Evolutionary conservation across 2,113 vertebrate genomes (phyloP).

Genomic region (Zosterops borbonicus): DNA sequence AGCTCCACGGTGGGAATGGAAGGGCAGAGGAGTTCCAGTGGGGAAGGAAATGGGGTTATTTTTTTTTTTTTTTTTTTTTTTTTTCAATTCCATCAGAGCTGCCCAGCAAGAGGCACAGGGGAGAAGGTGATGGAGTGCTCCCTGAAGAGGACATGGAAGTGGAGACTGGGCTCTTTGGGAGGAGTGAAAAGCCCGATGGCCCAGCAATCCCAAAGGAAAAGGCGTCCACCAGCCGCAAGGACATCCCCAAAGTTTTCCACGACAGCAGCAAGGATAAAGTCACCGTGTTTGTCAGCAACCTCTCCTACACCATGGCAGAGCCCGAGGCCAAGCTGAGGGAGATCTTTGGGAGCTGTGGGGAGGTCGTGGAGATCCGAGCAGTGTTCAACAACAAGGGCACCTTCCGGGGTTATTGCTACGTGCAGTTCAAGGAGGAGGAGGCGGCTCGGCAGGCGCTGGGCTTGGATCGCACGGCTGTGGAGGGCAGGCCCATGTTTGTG

Average conservation of each 20-base stretch:
- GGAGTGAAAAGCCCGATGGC: constrained; percentile 18
- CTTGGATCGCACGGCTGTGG: constrained; percentile 84
- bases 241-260: constrained; percentile 68
- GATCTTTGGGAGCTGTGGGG: constrained; percentile 85
- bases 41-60: neutral
- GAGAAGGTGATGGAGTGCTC: constrained; percentile 60
- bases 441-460: constrained; percentile 80
- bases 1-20: accelerated
- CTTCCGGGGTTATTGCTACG: constrained; percentile 92
- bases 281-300: constrained; percentile 95
- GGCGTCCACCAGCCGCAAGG: constrained; percentile 47
- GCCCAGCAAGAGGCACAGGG: constrained; percentile 80
- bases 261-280: constrained; percentile 83
- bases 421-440: constrained; percentile 85
- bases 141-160: constrained; percentile 73
- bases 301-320: constrained; percentile 84
- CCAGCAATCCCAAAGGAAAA: constrained; percentile 71
- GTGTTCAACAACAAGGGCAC: constrained; percentile 82
- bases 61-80: neutral
- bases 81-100: constrained; percentile 58
- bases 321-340: constrained; percentile 81
- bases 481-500: constrained; percentile 94
- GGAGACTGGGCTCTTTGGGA: constrained; percentile 74
- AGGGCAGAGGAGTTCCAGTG: accelerated
- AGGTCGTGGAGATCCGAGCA: constrained; percentile 81